These are phyloP conservation scores for Oncorhynchus keta DNA, from an alignment of 2,113 vertebrate species.

Conservation along the genomic window DNA sequence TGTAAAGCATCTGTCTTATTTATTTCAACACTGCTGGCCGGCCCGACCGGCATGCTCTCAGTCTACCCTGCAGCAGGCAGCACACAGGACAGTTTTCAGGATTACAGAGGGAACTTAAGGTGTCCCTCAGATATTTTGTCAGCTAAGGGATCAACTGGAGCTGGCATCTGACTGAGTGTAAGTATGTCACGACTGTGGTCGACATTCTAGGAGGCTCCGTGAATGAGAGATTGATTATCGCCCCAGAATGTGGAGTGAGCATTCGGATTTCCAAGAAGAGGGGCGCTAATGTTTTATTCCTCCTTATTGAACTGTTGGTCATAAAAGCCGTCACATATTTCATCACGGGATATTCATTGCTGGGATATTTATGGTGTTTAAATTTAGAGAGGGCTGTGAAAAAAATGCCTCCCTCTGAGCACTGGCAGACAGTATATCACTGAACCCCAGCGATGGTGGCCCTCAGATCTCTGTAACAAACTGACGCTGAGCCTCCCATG, in stretches of 20 bases:
- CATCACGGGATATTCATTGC: constrained; percentile 11
- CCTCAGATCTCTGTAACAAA: constrained; percentile 45
- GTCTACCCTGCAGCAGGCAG: constrained; percentile 5
- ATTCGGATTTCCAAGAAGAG: constrained; percentile 1
- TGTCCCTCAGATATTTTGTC: constrained; percentile 8
- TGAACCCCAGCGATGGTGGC: constrained; percentile 4
- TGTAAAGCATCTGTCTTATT: constrained; percentile 23
- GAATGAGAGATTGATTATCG: constrained; percentile 14
- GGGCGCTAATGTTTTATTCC: constrained; percentile 12
- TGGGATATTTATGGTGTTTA: constrained; percentile 41
- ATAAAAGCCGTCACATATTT: constrained; percentile 18
- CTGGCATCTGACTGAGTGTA: not conserved
- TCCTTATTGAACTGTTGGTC: constrained; percentile 15
- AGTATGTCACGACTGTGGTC: not conserved
- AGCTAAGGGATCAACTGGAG: not conserved
- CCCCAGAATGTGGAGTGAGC: not conserved
- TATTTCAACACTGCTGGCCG: constrained; percentile 15
- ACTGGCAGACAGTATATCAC: constrained; percentile 36
- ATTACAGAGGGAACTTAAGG: constrained; percentile 26
- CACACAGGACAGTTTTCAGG: constrained; percentile 17
- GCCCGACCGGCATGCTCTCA: not conserved
- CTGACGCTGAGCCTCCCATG: constrained; percentile 2
- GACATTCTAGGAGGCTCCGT: not conserved
- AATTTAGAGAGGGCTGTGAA: constrained; percentile 47
- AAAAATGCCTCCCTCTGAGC: not conserved